Evolutionary conservation across 2,797 vertebrate species (phyloP), one percentile per base, ranked within the genome.

Genomic region (Pipistrellus pygmaeus): DNA sequence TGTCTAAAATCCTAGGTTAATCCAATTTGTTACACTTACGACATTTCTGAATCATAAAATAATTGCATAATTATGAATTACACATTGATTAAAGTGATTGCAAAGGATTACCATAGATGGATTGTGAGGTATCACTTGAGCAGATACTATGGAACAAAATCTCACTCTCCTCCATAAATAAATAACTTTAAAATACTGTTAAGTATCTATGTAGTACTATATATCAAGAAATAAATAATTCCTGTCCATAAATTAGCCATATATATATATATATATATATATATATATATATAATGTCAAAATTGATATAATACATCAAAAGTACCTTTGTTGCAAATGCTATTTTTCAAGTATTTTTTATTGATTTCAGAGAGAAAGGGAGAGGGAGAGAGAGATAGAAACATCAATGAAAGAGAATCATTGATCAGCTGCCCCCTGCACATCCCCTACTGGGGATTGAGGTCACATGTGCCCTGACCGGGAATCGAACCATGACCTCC

Each of bases 51-150:
- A 97, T 97, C 88, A 96, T 94, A 96, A 97, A 98, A 97, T 97
- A 97, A 97, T 97, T 98, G 57, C 71, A 83, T 98, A 98, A 98
- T 98, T 98, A 90, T 96, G 86, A 97, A 97, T 97, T 97, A 97
- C 80, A 91, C 96, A 97, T 97, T 94, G 95, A 98, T 98, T 97
- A 97, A 95, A 95, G 73, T 96, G 80, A 93, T 98, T 97, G 95
- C 84, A 91, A 96, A 97, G 78, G 85, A 93, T 85, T 66, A 69
- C 88, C 90, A 1, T 95, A 88, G 96, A 95, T 97, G 78, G 62
- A 94, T 96, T 93, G 21, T 73, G 1, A 23, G 21, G 3, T 64
- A 0, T 95, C 57, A 85, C 20, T 85, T 88, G n/a, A 97, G 91
- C 86, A 97, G 76, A 78, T 68, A 8, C 38, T 94, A 3, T 32